phyloP scores from a whole-genome alignment of 2,797 vertebrate genomes.

The Eidolon dupreanum region DNA sequence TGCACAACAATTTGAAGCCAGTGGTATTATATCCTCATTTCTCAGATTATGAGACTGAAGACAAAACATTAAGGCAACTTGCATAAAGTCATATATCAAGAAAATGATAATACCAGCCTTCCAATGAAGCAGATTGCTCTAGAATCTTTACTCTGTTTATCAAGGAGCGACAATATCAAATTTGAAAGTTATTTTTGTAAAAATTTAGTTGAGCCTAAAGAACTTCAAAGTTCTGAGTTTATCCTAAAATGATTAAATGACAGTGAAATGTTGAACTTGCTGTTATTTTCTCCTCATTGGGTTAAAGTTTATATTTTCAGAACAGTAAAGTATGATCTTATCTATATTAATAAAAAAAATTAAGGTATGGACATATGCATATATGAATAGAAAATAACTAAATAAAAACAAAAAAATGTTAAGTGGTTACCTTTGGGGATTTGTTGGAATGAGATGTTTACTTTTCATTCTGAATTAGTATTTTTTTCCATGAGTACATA shows the following conservation, averaged over 20 bases:
- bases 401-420: background rate
- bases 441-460: background rate
- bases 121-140: background rate
- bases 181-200: background rate
- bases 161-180: background rate
- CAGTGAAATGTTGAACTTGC: background rate
- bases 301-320: background rate
- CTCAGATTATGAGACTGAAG: background rate
- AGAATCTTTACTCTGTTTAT: background rate
- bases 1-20: background rate
- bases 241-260: background rate
- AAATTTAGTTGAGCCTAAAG: background rate
- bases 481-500: background rate
- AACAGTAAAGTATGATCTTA: background rate
- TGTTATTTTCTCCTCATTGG: background rate
- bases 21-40: background rate
- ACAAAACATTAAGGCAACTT: background rate
- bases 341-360: background rate
- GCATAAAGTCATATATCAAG: background rate
- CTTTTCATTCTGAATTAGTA: background rate
- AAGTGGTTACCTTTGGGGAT: background rate
- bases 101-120: background rate
- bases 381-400: background rate
- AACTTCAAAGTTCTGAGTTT: background rate
- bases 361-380: background rate